phyloP scores from a whole-genome alignment of 2,888 invertebrate species.

The Dromius quadrimaculatus region DNA sequence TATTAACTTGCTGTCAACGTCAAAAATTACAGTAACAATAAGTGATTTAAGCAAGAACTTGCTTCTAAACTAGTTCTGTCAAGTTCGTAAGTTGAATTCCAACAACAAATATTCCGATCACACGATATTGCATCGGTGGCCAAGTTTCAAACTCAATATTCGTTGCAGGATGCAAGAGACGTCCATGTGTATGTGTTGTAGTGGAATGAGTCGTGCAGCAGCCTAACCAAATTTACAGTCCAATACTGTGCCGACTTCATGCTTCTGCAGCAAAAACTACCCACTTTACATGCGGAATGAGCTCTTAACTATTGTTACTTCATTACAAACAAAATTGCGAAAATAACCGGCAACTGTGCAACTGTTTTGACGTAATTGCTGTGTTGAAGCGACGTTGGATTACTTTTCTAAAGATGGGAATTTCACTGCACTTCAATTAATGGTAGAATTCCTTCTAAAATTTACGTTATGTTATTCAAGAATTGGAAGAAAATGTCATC shows the following conservation, averaged over 20 bases:
- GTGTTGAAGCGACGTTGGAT: not conserved
- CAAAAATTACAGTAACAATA: slow-evolving; percentile 31
- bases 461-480: no score
- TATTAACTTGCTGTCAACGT: slow-evolving; percentile 25
- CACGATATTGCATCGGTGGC: slow-evolving; percentile 39
- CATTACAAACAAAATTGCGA: slow-evolving; percentile 3
- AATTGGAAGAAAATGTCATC: no score
- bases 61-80: slow-evolving; percentile 15
- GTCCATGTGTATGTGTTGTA: slow-evolving; percentile 15
- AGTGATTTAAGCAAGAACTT: slow-evolving; percentile 26
- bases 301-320: slow-evolving; percentile 27
- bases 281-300: slow-evolving; percentile 14
- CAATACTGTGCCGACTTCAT: not conserved
- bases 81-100: slow-evolving; percentile 32
- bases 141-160: slow-evolving; percentile 46
- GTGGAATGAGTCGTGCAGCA: not conserved
- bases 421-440: no score
- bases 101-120: slow-evolving; percentile 44
- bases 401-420: slow-evolving; percentile 1
- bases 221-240: slow-evolving; percentile 24
- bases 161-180: slow-evolving; percentile 39
- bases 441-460: no score
- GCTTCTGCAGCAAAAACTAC: not conserved
- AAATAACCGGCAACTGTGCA: slow-evolving; percentile 12
- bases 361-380: slow-evolving; percentile 3